A percentile compares a stretch with the other conserved stretches of the same genome.
These are phyloP conservation scores for Cochlearius cochlearius DNA, from an alignment of 2,113 vertebrate species.

Conservation along the genomic window DNA sequence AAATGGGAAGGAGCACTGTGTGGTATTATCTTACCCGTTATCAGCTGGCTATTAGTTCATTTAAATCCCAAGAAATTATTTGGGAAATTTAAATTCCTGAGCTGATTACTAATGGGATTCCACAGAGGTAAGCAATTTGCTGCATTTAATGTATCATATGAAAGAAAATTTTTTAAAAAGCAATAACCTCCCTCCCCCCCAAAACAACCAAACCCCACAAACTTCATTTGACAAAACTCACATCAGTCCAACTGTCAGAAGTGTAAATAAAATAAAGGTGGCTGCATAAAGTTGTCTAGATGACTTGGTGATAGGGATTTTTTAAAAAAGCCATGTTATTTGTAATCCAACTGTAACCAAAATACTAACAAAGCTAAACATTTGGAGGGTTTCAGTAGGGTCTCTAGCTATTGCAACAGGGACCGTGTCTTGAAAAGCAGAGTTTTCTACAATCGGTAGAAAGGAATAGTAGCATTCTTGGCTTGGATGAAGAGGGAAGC, in stretches of 20 bases:
- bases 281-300: not conserved
- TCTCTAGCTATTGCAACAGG: not conserved
- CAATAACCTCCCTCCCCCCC: not conserved
- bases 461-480: not conserved
- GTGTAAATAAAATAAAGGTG: not conserved
- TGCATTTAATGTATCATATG: not conserved
- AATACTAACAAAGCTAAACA: not conserved
- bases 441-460: not conserved
- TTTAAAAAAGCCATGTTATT: not conserved
- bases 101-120: not conserved
- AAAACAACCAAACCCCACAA: not conserved
- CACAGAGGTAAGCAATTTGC: not conserved
- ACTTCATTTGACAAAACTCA: not conserved
- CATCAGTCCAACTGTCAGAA: not conserved
- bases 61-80: not conserved
- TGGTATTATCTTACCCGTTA: not conserved
- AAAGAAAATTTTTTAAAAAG: not conserved
- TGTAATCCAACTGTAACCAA: not conserved
- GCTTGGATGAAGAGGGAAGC: not conserved
- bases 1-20: not conserved
- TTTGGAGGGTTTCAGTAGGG: not conserved
- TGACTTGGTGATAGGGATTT: accelerated
- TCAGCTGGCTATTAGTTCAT: not conserved
- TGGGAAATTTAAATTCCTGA: not conserved
- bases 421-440: not conserved